phyloP scores from a whole-genome alignment of 2,797 vertebrate genomes.

The Pipistrellus pipistrellus region DNA sequence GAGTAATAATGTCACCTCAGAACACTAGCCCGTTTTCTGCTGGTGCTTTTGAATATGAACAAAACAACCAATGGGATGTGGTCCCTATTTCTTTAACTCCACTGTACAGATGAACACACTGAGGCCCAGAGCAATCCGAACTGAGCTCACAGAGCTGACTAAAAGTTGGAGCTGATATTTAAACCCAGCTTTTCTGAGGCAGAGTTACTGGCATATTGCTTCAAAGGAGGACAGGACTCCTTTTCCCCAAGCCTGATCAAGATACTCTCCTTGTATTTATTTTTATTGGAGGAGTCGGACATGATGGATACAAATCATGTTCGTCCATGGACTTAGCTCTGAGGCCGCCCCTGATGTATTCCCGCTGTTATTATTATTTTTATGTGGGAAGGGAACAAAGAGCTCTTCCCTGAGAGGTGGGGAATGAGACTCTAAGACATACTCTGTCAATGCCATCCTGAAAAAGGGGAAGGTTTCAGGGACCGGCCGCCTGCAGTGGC shows the following conservation, averaged over 20 bases:
- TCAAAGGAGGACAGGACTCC: background rate
- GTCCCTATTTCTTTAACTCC: background rate
- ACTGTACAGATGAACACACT: background rate
- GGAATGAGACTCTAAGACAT: background rate
- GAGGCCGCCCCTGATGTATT: background rate
- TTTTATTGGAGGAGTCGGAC: conserved; percentile 40
- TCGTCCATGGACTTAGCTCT: background rate
- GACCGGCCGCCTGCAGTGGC: background rate
- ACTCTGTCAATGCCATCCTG: background rate
- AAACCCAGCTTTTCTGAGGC: background rate
- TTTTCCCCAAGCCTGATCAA: background rate
- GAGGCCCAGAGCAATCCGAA: background rate
- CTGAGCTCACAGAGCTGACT: background rate
- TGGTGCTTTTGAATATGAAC: conserved; percentile 33
- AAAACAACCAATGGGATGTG: background rate
- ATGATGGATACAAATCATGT: background rate
- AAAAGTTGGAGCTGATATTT: background rate
- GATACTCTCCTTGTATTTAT: conserved; percentile 18
- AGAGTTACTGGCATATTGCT: background rate
- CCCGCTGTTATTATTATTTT: background rate
- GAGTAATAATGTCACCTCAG: background rate
- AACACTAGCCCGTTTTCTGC: background rate
- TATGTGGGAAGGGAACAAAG: background rate
- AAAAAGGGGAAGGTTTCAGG: background rate
- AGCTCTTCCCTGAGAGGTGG: background rate